A percentile compares a stretch with the other conserved stretches of the same genome.
These are phyloP conservation scores for Alviniconcha strummeri DNA, from an alignment of 2,888 invertebrate species.

Conservation along the genomic window DNA sequence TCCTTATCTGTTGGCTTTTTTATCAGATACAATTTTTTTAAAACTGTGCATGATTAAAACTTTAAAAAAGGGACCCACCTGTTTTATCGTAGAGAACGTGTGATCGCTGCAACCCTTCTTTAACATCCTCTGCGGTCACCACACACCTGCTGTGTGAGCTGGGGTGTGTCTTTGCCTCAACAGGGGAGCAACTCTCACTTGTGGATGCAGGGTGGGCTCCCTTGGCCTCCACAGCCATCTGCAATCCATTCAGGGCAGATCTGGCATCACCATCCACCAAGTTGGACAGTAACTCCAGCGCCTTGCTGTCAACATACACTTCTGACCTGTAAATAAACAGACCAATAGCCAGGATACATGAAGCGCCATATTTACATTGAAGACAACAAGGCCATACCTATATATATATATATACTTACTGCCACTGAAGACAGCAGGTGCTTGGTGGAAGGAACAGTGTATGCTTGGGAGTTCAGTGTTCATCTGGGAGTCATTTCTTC, in stretches of 20 bases:
- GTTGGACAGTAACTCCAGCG: conserved; percentile 83
- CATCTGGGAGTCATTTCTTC: no score
- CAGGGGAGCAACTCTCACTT: background rate
- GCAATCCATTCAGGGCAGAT: conserved; percentile 84
- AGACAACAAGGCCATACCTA: no score
- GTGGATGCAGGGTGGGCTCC: conserved; percentile 17
- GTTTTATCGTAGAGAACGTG: conserved; percentile 86
- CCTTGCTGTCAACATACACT: conserved; percentile 76
- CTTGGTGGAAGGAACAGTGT: no score
- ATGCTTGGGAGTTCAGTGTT: no score
- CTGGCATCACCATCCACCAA: conserved; percentile 89
- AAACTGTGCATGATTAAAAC: no score
- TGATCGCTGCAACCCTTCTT: conserved; percentile 84
- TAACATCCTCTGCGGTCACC: conserved; percentile 81
- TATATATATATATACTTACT: no score
- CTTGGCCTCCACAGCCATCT: conserved; percentile 80
- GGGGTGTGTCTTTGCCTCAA: background rate
- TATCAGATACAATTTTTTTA: no score
- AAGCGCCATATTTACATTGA: no score
- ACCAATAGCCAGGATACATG: no score
- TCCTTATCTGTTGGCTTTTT: no score
- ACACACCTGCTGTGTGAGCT: conserved; percentile 21
- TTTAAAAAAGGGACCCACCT: conserved; percentile 68
- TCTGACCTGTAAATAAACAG: conserved; percentile 2
- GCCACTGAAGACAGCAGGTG: no score